Evolutionary conservation across 2,797 vertebrate species (phyloP).

Genomic region (Lithobates pipiens): DNA sequence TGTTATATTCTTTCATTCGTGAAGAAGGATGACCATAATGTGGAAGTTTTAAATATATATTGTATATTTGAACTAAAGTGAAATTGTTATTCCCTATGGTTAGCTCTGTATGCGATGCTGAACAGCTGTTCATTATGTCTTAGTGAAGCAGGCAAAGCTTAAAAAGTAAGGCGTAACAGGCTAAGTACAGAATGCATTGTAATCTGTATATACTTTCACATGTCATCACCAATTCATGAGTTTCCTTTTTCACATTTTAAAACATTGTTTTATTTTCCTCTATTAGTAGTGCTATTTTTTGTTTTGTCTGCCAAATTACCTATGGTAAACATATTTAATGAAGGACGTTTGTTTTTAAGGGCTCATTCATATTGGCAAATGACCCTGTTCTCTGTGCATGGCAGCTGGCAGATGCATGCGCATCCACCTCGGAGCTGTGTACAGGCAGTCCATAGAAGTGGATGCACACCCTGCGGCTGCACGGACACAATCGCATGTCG

Average conservation of each 20-base stretch:
- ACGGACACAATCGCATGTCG: no score
- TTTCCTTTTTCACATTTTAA: background rate
- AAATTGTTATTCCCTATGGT: conserved; percentile 18
- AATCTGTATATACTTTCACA: background rate
- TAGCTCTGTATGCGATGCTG: background rate
- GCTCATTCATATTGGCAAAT: no score
- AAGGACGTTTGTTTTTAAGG: no score
- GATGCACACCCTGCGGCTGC: no score
- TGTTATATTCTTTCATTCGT: conserved; percentile 1
- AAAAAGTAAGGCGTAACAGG: conserved; percentile 5
- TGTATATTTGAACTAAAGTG: conserved; percentile 18
- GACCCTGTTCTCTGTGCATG: no score
- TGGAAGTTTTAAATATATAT: conserved; percentile 5
- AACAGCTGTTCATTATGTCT: conserved; percentile 22
- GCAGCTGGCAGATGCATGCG: no score
- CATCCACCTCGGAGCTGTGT: no score
- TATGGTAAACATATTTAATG: no score
- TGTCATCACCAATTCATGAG: background rate
- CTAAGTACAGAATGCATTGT: conserved; percentile 4
- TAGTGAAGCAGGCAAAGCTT: conserved; percentile 14
- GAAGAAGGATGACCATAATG: conserved; percentile 27
- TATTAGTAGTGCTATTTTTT: no score
- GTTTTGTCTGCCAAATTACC: no score
- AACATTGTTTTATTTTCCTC: no score
- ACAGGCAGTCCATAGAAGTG: no score